Evolutionary conservation across 2,797 vertebrate species (phyloP).

Genomic region (Mormyrops attenuatus): DNA sequence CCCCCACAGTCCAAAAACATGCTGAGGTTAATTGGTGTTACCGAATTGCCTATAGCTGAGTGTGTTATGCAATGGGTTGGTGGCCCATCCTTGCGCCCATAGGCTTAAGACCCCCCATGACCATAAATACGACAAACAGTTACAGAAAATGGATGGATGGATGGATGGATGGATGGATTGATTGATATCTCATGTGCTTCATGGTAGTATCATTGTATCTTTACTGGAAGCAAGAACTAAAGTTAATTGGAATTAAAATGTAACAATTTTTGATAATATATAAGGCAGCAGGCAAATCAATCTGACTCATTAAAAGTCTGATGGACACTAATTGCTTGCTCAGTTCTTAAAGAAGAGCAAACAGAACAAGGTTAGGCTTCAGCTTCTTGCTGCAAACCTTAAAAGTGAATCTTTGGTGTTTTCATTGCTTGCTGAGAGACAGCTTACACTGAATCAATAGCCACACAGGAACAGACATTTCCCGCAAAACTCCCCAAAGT

Average conservation of each 20-base stretch:
- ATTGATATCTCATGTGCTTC: background rate
- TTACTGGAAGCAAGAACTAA: background rate
- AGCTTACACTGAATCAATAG: background rate
- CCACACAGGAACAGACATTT: background rate
- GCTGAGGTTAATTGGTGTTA: background rate
- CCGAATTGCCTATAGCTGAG: background rate
- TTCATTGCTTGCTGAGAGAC: background rate
- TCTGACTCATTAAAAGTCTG: background rate
- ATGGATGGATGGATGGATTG: background rate
- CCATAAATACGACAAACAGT: background rate
- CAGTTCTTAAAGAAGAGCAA: background rate
- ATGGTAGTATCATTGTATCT: background rate
- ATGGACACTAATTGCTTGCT: background rate
- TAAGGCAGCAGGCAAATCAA: background rate
- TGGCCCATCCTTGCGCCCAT: background rate
- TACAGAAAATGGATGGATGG: background rate
- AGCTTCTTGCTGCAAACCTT: background rate
- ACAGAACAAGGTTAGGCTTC: background rate
- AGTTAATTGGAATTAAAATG: background rate
- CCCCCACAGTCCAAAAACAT: background rate
- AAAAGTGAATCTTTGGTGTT: background rate
- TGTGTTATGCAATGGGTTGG: background rate
- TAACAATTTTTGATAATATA: background rate
- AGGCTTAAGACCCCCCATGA: background rate
- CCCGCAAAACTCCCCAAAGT: constrained; percentile 3